Percentiles rank a stretch among this genome's conserved stretches.
Evolutionary conservation across 1,140 invertebrate genomes (phyloP).

Genomic region (Lepidostoma basale): DNA sequence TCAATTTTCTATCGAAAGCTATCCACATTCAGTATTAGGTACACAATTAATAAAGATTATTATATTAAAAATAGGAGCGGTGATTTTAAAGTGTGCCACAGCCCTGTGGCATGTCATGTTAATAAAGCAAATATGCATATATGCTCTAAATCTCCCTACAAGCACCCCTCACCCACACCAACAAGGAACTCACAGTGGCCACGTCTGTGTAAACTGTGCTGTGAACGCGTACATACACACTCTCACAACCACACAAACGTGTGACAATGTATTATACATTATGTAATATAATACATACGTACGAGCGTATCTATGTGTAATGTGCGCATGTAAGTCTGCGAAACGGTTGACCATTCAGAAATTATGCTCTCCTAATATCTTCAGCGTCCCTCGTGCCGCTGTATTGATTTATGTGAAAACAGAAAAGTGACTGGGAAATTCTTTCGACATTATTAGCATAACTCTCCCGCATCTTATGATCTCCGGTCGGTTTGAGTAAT

Average conservation of each 20-base stretch:
- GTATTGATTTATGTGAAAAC: no score
- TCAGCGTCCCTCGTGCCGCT: background rate
- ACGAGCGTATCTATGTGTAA: background rate
- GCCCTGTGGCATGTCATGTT: slow-evolving; percentile 27
- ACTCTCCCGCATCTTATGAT: no score
- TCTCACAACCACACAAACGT: background rate
- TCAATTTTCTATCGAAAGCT: no score
- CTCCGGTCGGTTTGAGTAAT: no score
- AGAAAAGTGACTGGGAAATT: no score
- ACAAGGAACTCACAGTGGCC: background rate
- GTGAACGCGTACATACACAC: background rate
- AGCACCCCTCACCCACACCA: slow-evolving; percentile 17
- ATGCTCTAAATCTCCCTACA: slow-evolving; percentile 24
- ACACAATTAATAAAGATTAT: no score
- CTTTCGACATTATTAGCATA: no score
- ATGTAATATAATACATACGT: no score
- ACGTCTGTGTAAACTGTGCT: no score
- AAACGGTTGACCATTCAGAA: slow-evolving; percentile 7
- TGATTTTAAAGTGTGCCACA: no score
- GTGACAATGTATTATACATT: slow-evolving; percentile 4
- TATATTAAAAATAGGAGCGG: no score
- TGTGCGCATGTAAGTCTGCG: slow-evolving; percentile 6
- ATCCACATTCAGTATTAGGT: no score
- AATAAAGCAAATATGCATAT: slow-evolving; percentile 40
- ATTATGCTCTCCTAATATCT: slow-evolving; percentile 24